phyloP scores from a whole-genome alignment of 2,888 invertebrate genomes.

The Dasysyrphus albostriatus region DNA sequence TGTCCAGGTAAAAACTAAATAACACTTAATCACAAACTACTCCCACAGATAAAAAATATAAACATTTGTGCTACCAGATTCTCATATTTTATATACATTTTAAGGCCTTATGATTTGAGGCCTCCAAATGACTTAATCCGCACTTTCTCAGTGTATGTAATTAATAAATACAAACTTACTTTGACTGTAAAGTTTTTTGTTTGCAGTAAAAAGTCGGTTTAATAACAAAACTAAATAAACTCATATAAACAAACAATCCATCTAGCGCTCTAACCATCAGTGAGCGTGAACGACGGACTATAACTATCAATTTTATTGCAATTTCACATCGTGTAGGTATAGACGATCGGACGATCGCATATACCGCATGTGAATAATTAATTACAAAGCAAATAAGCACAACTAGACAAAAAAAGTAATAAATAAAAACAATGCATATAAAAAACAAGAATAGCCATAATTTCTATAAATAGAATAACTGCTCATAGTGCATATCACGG shows the following conservation, averaged over 20 bases:
- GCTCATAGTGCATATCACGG: conserved; percentile 52
- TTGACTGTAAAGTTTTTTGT: neutral
- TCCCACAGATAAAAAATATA: too few species aligned
- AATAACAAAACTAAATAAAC: conserved; percentile 30
- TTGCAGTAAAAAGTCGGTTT: conserved; percentile 41
- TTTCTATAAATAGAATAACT: conserved; percentile 71
- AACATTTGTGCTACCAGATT: too few species aligned
- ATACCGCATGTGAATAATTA: conserved; percentile 63
- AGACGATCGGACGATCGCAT: conserved; percentile 18
- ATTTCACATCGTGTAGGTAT: conserved; percentile 50
- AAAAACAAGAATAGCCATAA: conserved; percentile 64
- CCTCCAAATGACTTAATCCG: neutral
- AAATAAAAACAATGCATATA: conserved; percentile 17
- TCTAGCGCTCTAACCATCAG: conserved; percentile 24
- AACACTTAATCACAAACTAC: too few species aligned
- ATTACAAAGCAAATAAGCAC: conserved; percentile 58
- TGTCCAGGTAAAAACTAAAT: too few species aligned
- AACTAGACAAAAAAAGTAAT: conserved; percentile 15
- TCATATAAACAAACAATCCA: conserved; percentile 38
- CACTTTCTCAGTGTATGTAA: neutral
- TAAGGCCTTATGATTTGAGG: neutral
- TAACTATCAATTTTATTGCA: conserved; percentile 47
- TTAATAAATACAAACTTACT: neutral
- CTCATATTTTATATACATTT: too few species aligned
- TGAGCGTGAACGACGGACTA: conserved; percentile 12